Percentiles rank a stretch among this genome's conserved stretches.
Conservation (phyloP, 2,888 invertebrate species). For the Autographa gamma region DNA sequence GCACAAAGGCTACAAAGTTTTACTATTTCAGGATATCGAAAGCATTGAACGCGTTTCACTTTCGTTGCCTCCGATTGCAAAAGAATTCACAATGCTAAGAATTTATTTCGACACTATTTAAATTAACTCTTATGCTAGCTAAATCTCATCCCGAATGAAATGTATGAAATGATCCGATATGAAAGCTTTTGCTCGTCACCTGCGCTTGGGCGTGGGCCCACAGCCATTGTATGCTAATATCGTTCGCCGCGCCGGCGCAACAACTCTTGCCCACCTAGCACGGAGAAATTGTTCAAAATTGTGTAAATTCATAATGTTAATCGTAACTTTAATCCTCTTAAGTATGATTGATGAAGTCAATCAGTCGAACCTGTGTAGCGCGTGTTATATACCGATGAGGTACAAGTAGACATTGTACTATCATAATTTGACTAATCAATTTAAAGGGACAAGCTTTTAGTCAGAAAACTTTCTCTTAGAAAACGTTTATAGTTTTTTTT, state of each 20-base stretch:
- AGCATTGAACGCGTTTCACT: slow-evolving; percentile 8
- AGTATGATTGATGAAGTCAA: slow-evolving; percentile 59
- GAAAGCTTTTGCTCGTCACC: slow-evolving; percentile 79
- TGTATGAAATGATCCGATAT: slow-evolving; percentile 57
- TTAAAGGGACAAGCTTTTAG: neutral
- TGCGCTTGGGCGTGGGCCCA: slow-evolving; percentile 76
- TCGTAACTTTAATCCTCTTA: slow-evolving; percentile 56
- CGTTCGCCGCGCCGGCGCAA: slow-evolving; percentile 54
- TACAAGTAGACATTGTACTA: slow-evolving; percentile 10
- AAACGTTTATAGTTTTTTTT: too few species aligned
- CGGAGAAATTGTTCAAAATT: slow-evolving; percentile 75
- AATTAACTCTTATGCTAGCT: slow-evolving; percentile 51
- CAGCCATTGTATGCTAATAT: slow-evolving; percentile 76
- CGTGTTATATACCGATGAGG: slow-evolving; percentile 17
- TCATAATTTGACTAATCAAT: slow-evolving; percentile 9
- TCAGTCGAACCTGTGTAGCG: slow-evolving; percentile 48
- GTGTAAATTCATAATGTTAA: slow-evolving; percentile 66
- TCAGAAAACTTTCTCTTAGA: neutral
- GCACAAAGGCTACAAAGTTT: slow-evolving; percentile 15
- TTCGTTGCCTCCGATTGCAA: neutral
- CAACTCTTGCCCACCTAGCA: slow-evolving; percentile 61
- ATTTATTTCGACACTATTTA: slow-evolving; percentile 32
- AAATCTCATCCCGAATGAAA: slow-evolving; percentile 51
- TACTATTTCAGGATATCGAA: slow-evolving; percentile 15
- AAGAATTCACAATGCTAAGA: slow-evolving; percentile 8